phyloP scores from a whole-genome alignment of 2,797 vertebrate genomes.

The Phataginus tetradactyla region DNA sequence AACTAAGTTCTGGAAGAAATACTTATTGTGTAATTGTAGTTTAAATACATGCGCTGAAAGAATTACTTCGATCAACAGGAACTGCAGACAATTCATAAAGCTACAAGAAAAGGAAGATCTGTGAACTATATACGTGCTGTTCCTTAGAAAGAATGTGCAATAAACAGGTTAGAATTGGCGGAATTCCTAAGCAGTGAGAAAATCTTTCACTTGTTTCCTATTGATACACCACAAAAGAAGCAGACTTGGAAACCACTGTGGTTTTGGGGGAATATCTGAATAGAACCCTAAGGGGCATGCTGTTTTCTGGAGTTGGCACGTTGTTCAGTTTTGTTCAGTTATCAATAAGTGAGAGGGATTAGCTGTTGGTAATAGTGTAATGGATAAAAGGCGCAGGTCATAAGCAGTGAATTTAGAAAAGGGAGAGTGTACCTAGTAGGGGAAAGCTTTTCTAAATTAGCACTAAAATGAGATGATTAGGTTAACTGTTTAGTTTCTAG shows the following conservation, averaged over 20 bases:
- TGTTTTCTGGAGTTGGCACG: conserved; percentile 84
- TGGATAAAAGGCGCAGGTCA: conserved; percentile 87
- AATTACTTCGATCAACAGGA: conserved; percentile 62
- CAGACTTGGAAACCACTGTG: conserved; percentile 87
- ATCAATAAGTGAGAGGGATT: conserved; percentile 90
- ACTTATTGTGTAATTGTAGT: conserved; percentile 69
- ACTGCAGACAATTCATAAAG: conserved; percentile 58
- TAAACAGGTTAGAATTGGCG: conserved; percentile 82
- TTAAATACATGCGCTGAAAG: conserved; percentile 77
- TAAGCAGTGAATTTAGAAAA: conserved; percentile 88
- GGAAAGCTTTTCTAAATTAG: conserved; percentile 87
- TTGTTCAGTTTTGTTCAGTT: conserved; percentile 90
- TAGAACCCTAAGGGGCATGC: conserved; percentile 83
- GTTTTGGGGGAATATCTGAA: conserved; percentile 84
- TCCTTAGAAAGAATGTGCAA: conserved; percentile 80
- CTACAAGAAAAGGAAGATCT: conserved; percentile 70
- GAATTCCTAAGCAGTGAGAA: conserved; percentile 89
- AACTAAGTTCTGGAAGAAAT: conserved; percentile 65
- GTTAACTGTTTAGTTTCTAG: conserved; percentile 89
- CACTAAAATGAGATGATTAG: conserved; percentile 88
- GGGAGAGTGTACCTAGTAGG: conserved; percentile 83
- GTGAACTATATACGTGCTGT: conserved; percentile 68
- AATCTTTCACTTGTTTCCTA: conserved; percentile 84
- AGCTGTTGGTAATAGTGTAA: conserved; percentile 86
- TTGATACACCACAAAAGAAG: conserved; percentile 88